Evolutionary conservation across 53 echinoderm and acorn worm species (phyloP).

Genomic region (Mesocentrotus franciscanus): DNA sequence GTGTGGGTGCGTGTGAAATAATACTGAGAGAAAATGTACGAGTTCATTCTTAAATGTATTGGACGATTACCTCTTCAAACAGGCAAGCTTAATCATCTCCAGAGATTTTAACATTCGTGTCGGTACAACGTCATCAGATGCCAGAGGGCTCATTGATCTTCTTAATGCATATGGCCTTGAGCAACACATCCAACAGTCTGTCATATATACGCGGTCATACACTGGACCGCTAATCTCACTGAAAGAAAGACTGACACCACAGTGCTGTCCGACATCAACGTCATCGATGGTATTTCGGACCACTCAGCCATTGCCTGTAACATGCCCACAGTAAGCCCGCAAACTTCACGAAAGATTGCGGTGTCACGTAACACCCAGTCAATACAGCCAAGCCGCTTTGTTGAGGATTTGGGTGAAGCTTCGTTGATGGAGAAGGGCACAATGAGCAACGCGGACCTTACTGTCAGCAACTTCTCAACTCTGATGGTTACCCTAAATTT

Average conservation of each 20-base stretch:
- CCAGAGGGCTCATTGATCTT: background rate
- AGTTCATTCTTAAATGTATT: conserved; percentile 48
- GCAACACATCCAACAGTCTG: background rate
- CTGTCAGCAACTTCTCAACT: conserved; percentile 16
- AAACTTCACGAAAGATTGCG: background rate
- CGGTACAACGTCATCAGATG: background rate
- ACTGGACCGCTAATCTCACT: background rate
- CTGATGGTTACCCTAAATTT: background rate
- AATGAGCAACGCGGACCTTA: background rate
- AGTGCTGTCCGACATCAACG: background rate
- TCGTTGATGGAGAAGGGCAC: background rate
- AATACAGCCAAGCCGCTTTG: background rate
- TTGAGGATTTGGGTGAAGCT: background rate
- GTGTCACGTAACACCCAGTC: conserved; percentile 24
- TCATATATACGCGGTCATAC: background rate
- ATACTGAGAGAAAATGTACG: background rate
- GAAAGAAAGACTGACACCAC: background rate
- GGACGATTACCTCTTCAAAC: conserved; percentile 19
- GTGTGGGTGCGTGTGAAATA: too few relatives aligned
- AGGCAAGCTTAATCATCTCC: conserved; percentile 3
- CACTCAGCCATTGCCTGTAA: background rate
- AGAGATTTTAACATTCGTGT: conserved; percentile 17
- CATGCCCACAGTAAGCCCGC: background rate
- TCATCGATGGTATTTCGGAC: background rate
- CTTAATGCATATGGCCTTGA: background rate